phyloP scores from a whole-genome alignment of 2,888 invertebrate genomes.

The Acheta domesticus region DNA sequence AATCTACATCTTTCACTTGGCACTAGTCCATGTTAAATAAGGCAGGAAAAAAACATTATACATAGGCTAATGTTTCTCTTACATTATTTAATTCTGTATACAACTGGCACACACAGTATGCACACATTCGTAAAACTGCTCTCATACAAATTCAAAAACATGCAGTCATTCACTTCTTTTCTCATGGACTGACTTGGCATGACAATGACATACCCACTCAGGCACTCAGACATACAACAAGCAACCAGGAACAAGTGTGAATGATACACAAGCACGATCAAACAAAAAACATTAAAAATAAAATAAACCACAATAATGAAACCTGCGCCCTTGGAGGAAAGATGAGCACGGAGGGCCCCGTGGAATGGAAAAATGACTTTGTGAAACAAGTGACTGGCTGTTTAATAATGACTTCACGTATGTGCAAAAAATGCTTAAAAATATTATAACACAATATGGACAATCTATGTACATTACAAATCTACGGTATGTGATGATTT shows the following conservation, averaged over 20 bases:
- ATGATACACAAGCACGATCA: conserved; percentile 30
- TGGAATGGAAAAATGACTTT: background rate
- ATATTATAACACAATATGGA: conserved; percentile 37
- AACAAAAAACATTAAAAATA: conserved; percentile 23
- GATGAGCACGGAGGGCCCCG: conserved; percentile 33
- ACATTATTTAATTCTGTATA: conserved; percentile 20
- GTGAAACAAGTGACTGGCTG: conserved; percentile 20
- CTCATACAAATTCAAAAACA: background rate
- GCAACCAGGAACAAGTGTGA: conserved; percentile 32
- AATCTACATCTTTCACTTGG: conserved; percentile 34
- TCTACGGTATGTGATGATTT: conserved; percentile 33
- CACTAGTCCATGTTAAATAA: conserved; percentile 36
- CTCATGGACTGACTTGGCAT: conserved; percentile 21
- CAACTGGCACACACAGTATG: background rate
- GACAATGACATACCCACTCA: conserved; percentile 22
- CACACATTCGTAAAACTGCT: conserved; percentile 4
- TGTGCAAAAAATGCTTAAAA: conserved; percentile 35
- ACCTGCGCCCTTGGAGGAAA: conserved; percentile 31
- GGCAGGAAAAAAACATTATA: conserved; percentile 33
- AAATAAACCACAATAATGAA: conserved; percentile 18
- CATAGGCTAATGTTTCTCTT: conserved; percentile 34
- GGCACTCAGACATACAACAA: conserved; percentile 23
- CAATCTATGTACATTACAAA: conserved; percentile 36
- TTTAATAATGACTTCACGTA: conserved; percentile 20
- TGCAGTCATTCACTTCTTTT: background rate